Conservation (phyloP, 2,888 invertebrate species). For the Griposia aprilina region DNA sequence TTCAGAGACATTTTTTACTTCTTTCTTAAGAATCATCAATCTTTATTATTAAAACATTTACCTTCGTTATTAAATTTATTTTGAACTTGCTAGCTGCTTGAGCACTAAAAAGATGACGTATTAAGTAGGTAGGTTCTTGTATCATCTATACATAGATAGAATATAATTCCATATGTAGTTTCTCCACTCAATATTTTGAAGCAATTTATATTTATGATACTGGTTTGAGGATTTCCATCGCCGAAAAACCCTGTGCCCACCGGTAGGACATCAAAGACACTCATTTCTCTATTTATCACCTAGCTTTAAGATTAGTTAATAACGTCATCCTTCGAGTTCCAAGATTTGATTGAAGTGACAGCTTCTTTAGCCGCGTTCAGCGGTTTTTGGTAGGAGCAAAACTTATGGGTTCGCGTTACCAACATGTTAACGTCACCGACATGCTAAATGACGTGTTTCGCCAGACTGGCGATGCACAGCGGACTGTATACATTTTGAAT, state of each 20-base stretch:
- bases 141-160: not conserved
- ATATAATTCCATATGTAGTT: not conserved
- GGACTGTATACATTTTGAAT: too few relatives aligned
- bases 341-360: too few relatives aligned
- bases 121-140: not conserved
- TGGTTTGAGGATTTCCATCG: not conserved
- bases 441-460: too few relatives aligned
- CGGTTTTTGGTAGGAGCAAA: too few relatives aligned
- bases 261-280: slow-evolving; percentile 3
- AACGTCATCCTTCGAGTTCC: not conserved
- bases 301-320: not conserved
- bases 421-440: too few relatives aligned
- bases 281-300: not conserved
- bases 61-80: slow-evolving; percentile 29
- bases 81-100: slow-evolving; percentile 1
- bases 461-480: too few relatives aligned
- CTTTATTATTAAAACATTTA: slow-evolving; percentile 34
- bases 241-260: not conserved
- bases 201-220: slow-evolving; percentile 52
- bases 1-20: too few relatives aligned
- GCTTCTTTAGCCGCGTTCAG: too few relatives aligned
- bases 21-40: slow-evolving; percentile 40
- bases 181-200: slow-evolving; percentile 22
- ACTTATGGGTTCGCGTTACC: too few relatives aligned
- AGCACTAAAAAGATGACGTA: not conserved